Conservation (phyloP, 2,888 invertebrate genomes). For the Sisyra nigra region DNA sequence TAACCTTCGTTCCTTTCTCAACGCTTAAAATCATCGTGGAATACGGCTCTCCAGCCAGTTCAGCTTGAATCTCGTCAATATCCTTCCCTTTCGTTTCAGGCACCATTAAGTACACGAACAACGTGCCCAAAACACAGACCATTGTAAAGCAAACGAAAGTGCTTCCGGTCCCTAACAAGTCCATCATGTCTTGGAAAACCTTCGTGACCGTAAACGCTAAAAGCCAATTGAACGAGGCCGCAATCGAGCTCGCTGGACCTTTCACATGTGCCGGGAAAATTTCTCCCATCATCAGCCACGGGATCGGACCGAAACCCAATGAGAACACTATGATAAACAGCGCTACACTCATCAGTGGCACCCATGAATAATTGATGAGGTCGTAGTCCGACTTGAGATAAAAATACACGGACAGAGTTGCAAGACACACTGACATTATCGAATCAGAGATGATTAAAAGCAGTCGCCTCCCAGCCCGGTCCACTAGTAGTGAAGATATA, state of each 20-base stretch:
- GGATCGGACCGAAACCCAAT: conserved; percentile 52
- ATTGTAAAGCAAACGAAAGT: conserved; percentile 50
- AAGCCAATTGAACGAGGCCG: conserved; percentile 51
- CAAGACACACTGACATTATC: conserved; percentile 36
- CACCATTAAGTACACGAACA: conserved; percentile 46
- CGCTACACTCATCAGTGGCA: conserved; percentile 39
- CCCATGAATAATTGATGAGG: conserved; percentile 25
- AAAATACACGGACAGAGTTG: conserved; percentile 25
- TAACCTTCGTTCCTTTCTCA: conserved; percentile 5
- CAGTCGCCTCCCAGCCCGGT: conserved; percentile 40
- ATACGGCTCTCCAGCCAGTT: conserved; percentile 28
- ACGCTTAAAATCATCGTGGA: not conserved
- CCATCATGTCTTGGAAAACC: conserved; percentile 41
- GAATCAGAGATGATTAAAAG: conserved; percentile 43
- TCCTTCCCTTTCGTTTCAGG: conserved; percentile 51
- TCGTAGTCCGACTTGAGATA: conserved; percentile 18
- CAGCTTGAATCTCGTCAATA: conserved; percentile 35
- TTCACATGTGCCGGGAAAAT: conserved; percentile 46
- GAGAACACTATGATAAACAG: conserved; percentile 43
- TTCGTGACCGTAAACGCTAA: conserved; percentile 47
- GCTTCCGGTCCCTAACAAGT: conserved; percentile 36
- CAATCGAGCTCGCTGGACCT: conserved; percentile 46
- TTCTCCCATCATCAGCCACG: conserved; percentile 54
- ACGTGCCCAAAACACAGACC: conserved; percentile 36
- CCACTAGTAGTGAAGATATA: conserved; percentile 38